A percentile compares a stretch with the other conserved stretches of the same genome.
phyloP scores from a whole-genome alignment of 2,113 vertebrate genomes.

The Caracal caracal region DNA sequence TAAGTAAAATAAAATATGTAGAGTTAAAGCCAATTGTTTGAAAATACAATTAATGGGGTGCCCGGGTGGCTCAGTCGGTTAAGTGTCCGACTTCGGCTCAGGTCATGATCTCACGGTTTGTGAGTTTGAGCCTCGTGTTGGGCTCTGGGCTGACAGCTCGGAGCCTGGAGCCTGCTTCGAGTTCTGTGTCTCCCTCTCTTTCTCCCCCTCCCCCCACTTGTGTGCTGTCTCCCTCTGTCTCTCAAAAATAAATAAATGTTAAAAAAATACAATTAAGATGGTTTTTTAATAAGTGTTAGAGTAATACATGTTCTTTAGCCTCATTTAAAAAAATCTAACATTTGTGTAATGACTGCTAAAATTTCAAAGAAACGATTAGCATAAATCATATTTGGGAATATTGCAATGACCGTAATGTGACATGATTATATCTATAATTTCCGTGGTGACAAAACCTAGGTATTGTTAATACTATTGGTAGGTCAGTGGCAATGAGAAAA shows the following conservation, averaged over 20 bases:
- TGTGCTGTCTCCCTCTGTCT: too few species aligned
- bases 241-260: too few species aligned
- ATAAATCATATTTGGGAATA: neutral
- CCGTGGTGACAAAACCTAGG: neutral
- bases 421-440: neutral
- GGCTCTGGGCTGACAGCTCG: too few species aligned
- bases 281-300: neutral
- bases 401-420: neutral
- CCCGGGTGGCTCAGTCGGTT: too few species aligned
- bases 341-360: neutral
- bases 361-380: neutral
- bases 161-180: too few species aligned
- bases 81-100: too few species aligned
- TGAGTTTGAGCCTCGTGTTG: too few species aligned
- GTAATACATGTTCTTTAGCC: neutral
- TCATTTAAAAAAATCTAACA: neutral
- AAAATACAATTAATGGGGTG: neutral
- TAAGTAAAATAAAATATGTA: neutral
- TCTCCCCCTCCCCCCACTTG: too few species aligned
- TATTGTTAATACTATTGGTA: neutral
- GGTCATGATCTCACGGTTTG: too few species aligned
- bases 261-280: constrained; percentile 1
- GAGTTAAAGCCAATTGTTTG: neutral
- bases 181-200: too few species aligned
- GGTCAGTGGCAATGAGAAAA: too few species aligned